Percentiles rank a stretch among this genome's conserved stretches.
phyloP scores from a whole-genome alignment of 2,888 invertebrate genomes.

The Parnassius orleans region DNA sequence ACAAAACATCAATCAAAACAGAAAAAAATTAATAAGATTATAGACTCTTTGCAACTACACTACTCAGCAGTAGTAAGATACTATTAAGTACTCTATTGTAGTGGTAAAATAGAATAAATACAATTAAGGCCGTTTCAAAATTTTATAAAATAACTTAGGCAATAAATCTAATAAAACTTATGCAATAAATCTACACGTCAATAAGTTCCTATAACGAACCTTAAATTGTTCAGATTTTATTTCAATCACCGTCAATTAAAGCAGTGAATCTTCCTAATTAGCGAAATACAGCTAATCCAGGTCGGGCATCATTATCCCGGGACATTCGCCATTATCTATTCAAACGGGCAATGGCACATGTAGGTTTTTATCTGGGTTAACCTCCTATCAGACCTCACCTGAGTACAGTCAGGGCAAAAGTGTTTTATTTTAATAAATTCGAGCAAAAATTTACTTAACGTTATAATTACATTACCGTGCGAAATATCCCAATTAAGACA shows the following conservation, averaged over 20 bases:
- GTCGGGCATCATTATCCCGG: conserved; percentile 48
- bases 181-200: background rate
- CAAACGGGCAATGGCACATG: conserved; percentile 43
- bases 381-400: conserved; percentile 13
- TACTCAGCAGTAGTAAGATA: too few species aligned
- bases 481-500: background rate
- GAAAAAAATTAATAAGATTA: too few species aligned
- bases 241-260: conserved; percentile 32
- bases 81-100: too few species aligned
- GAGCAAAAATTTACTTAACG: background rate
- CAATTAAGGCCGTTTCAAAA: too few species aligned
- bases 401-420: conserved; percentile 20
- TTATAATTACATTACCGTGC: conserved; percentile 3
- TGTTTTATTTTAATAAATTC: background rate
- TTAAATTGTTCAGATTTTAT: conserved; percentile 2
- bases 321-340: conserved; percentile 47
- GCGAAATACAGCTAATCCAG: conserved; percentile 40
- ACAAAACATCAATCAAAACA: too few species aligned
- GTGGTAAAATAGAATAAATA: too few species aligned
- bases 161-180: background rate
- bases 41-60: too few species aligned
- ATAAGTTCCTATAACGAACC: background rate
- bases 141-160: background rate
- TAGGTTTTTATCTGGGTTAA: conserved; percentile 35
- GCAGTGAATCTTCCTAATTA: conserved; percentile 47